phyloP scores from a whole-genome alignment of 2,113 vertebrate species.

The Phyllostomus discolor region DNA sequence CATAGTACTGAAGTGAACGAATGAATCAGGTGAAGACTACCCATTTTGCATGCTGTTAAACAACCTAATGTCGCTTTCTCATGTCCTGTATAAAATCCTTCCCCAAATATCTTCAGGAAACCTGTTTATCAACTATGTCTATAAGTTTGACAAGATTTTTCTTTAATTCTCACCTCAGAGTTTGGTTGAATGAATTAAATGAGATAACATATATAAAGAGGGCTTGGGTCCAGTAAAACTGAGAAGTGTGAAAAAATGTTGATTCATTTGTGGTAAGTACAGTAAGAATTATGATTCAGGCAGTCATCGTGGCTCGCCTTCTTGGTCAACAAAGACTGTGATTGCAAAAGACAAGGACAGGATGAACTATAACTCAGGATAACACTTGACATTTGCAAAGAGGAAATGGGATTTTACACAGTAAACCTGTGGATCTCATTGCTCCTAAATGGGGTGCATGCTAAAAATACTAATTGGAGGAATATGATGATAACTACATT shows the following conservation, averaged over 20 bases:
- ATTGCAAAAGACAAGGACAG: slow-evolving; percentile 19
- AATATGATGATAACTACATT: background rate
- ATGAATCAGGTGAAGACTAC: background rate
- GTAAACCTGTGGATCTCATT: slow-evolving; percentile 14
- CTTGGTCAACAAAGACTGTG: background rate
- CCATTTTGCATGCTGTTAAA: background rate
- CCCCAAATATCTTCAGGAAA: background rate
- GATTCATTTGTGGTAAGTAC: background rate
- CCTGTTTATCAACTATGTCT: background rate
- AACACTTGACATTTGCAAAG: slow-evolving; percentile 54
- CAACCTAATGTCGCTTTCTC: background rate
- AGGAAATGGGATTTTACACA: slow-evolving; percentile 63
- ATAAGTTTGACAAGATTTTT: background rate
- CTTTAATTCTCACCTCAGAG: background rate
- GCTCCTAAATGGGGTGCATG: background rate
- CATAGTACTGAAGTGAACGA: background rate
- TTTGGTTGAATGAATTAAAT: background rate
- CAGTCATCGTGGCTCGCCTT: background rate
- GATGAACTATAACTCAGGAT: background rate
- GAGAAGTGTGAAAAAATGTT: background rate
- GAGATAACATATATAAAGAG: background rate
- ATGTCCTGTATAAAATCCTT: background rate
- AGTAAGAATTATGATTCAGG: background rate
- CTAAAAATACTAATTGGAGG: slow-evolving; percentile 53
- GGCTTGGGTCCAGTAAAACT: background rate